Conservation (phyloP, 2,888 invertebrate species). For the Cataglyphis albicans region DNA sequence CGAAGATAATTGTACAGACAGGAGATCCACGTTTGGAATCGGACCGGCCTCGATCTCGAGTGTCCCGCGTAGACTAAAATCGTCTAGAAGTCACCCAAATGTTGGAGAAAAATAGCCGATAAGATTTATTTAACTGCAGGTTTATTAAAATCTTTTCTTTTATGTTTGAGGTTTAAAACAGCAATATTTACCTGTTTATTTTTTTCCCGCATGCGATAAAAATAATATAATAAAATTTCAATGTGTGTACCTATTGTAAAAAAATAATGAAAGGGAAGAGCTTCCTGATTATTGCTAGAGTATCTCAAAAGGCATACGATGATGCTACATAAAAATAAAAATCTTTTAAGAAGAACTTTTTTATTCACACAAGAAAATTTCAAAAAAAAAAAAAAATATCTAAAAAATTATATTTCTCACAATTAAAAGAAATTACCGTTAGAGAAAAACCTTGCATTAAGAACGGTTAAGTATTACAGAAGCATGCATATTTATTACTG, state of each 20-base stretch:
- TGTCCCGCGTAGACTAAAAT: conserved; percentile 27
- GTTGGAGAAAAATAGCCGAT: background rate
- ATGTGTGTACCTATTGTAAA: background rate
- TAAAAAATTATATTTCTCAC: conserved; percentile 2
- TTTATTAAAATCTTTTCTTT: background rate
- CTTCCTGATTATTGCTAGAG: background rate
- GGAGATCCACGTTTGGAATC: conserved; percentile 41
- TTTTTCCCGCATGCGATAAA: background rate
- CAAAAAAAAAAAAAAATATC: too few species aligned
- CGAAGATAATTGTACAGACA: conserved; percentile 61
- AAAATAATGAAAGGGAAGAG: too few species aligned
- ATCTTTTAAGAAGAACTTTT: background rate
- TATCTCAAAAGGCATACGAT: background rate
- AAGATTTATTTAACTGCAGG: too few species aligned
- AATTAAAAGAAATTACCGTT: background rate
- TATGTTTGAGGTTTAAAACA: background rate
- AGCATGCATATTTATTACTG: conserved; percentile 1
- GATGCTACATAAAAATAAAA: background rate
- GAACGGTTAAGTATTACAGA: background rate
- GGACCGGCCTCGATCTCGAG: conserved; percentile 35
- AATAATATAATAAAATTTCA: background rate
- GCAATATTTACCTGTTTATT: background rate
- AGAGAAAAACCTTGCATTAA: background rate
- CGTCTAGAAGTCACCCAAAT: background rate
- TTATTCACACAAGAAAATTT: background rate